phyloP scores from a whole-genome alignment of 1,140 invertebrate genomes.

The Lepidurus arcticus region DNA sequence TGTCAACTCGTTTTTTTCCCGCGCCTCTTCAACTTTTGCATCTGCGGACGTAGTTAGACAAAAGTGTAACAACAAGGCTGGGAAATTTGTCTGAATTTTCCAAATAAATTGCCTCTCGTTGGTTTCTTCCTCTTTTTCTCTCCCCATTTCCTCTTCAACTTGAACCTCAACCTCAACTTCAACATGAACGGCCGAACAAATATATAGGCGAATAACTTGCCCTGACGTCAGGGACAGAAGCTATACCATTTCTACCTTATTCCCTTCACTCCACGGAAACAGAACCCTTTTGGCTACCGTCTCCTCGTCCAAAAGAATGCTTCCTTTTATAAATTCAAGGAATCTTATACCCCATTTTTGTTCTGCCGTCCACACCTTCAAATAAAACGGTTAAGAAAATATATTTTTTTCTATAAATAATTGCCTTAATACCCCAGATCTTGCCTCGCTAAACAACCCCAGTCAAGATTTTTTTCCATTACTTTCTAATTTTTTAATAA shows the following conservation, averaged over 20 bases:
- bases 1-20: too few species aligned
- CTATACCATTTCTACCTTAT: conserved; percentile 22
- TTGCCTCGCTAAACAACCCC: neutral
- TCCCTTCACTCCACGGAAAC: neutral
- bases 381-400: too few species aligned
- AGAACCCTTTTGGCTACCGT: neutral
- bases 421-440: too few species aligned
- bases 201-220: conserved; percentile 14
- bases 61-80: too few species aligned
- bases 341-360: neutral
- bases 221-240: conserved; percentile 17
- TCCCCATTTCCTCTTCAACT: neutral
- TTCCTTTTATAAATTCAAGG: neutral
- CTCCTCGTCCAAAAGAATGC: neutral
- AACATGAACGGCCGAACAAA: neutral
- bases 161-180: neutral
- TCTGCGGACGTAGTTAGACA: too few species aligned
- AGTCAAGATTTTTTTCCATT: neutral
- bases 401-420: too few species aligned
- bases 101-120: too few species aligned
- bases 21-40: too few species aligned
- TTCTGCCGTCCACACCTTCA: neutral
- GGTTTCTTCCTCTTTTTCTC: too few species aligned
- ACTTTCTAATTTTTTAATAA: neutral
- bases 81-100: too few species aligned